Evolutionary conservation across 2,113 vertebrate species (phyloP).

Genomic region (Blennius ocellaris): DNA sequence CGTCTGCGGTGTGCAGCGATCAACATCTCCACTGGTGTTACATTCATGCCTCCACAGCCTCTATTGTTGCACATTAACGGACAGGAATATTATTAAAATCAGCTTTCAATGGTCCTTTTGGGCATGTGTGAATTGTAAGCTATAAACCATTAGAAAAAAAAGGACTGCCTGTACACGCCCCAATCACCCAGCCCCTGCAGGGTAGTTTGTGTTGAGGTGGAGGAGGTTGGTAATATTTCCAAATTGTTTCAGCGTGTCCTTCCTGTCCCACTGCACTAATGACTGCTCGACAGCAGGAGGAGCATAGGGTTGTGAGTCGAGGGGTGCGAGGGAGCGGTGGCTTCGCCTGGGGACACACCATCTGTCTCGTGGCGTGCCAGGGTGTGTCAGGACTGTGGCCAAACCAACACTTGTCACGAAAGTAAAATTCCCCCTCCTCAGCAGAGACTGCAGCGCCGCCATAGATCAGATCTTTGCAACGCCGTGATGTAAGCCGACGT

Average conservation of each 20-base stretch:
- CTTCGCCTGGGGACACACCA: conserved; percentile 74
- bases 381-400: conserved; percentile 76
- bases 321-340: conserved; percentile 42
- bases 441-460: conserved; percentile 45
- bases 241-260: conserved; percentile 54
- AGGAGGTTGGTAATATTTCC: conserved; percentile 47
- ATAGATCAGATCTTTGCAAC: conserved; percentile 52
- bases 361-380: conserved; percentile 79
- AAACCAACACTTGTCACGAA: conserved; percentile 76
- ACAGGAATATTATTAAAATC: conserved; percentile 14
- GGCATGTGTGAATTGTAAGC: conserved; percentile 1
- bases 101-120: conserved; percentile 1
- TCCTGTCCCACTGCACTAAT: conserved; percentile 63
- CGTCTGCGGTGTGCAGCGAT: neutral
- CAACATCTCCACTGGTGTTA: neutral
- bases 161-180: no score
- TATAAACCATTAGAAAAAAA: neutral
- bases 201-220: conserved; percentile 7
- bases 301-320: conserved; percentile 55
- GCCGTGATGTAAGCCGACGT: conserved; percentile 40
- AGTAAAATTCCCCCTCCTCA: conserved; percentile 64
- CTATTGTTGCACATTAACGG: neutral
- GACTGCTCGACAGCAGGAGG: conserved; percentile 65
- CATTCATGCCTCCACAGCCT: neutral
- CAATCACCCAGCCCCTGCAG: neutral